A percentile compares a stretch with the other conserved stretches of the same genome.
Conservation (phyloP, 92 coral and sea anemone genomes). For the Epizoanthus scotinus region DNA sequence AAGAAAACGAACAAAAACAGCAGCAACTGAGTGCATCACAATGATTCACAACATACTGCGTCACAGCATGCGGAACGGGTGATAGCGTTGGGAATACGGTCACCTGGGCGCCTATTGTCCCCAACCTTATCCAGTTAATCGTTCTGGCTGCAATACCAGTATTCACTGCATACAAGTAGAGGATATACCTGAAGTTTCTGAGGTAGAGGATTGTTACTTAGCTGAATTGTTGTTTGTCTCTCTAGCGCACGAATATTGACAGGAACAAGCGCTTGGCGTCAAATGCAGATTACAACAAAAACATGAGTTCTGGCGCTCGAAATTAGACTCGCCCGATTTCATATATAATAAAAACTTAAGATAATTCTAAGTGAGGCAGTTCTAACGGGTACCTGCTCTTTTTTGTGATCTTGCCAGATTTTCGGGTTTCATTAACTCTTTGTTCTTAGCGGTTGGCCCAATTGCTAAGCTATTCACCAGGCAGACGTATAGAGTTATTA, state of each 20-base stretch:
- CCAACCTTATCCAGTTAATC: too few species aligned
- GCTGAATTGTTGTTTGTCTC: neutral
- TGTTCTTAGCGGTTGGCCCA: slow-evolving; percentile 24
- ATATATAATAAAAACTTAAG: slow-evolving; percentile 15
- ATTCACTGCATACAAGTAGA: too few species aligned
- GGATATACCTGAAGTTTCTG: too few species aligned
- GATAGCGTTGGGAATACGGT: too few species aligned
- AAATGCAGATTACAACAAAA: neutral
- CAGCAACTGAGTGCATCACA: too few species aligned
- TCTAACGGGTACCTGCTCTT: too few species aligned
- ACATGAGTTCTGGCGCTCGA: neutral
- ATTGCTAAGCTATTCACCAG: slow-evolving; percentile 35
- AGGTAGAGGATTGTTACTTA: too few species aligned
- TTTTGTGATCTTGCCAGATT: slow-evolving; percentile 38
- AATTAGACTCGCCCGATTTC: neutral
- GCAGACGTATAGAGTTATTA: slow-evolving; percentile 11
- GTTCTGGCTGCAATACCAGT: too few species aligned
- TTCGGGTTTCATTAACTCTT: slow-evolving; percentile 18
- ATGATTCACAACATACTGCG: too few species aligned
- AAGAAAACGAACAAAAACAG: too few species aligned
- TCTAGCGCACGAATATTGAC: neutral
- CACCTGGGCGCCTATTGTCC: too few species aligned
- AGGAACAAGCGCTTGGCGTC: neutral
- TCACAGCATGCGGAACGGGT: too few species aligned
- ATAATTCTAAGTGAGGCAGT: neutral